Conservation (phyloP, 2,797 vertebrate species). For the Poecile montanus region DNA sequence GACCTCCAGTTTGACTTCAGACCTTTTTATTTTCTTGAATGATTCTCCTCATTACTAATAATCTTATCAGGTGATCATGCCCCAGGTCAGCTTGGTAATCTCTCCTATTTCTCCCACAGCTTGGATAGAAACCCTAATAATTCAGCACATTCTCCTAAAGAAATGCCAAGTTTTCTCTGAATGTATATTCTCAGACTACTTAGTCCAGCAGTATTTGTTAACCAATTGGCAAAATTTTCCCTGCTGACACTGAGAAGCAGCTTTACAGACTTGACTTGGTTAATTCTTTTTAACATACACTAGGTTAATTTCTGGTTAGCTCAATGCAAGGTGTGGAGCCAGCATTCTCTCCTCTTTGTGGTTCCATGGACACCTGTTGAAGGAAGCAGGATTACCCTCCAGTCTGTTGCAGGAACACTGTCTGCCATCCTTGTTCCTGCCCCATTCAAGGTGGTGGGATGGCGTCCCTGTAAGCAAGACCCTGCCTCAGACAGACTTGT, state of each 20-base stretch:
- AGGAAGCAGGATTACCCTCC: background rate
- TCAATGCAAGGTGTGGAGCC: background rate
- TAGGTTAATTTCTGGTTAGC: background rate
- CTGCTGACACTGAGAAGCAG: background rate
- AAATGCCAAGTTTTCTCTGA: background rate
- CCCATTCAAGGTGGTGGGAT: fast-evolving
- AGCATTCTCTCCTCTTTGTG: background rate
- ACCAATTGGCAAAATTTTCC: background rate
- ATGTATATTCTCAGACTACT: background rate
- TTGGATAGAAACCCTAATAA: background rate
- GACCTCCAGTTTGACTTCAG: background rate
- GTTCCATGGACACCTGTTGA: background rate
- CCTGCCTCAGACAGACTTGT: background rate
- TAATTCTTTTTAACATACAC: background rate
- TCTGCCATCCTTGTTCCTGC: background rate
- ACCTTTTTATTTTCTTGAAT: background rate
- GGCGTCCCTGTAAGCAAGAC: fast-evolving
- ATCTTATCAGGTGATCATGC: background rate
- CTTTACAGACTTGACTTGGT: background rate
- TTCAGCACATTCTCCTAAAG: background rate
- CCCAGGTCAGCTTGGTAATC: background rate
- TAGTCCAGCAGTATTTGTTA: background rate
- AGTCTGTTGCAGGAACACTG: background rate
- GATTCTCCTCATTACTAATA: background rate
- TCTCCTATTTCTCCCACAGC: background rate